Percentiles rank a stretch among this genome's conserved stretches.
phyloP scores from a whole-genome alignment of 2,888 invertebrate species.

The Abscondita cerata region DNA sequence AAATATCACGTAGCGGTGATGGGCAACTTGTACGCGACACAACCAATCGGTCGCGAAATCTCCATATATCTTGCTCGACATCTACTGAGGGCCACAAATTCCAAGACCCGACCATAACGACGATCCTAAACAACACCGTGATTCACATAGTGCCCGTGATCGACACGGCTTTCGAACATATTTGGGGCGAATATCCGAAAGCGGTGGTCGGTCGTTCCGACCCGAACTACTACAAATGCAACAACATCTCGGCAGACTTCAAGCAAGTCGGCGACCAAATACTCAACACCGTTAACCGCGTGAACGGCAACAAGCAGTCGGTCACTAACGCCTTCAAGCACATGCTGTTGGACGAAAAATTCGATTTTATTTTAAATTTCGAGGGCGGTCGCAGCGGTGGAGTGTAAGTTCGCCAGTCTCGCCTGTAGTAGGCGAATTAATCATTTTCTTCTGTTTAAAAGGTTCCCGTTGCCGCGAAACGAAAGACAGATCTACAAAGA shows the following conservation, averaged over 20 bases:
- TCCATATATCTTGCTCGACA: constrained; percentile 83
- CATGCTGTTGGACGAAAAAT: constrained; percentile 70
- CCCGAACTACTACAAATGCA: constrained; percentile 49
- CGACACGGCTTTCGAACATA: constrained; percentile 64
- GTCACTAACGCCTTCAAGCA: constrained; percentile 68
- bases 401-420: too few species aligned
- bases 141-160: constrained; percentile 81
- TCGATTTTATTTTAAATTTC: constrained; percentile 76
- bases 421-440: too few species aligned
- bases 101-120: constrained; percentile 70
- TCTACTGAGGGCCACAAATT: constrained; percentile 74
- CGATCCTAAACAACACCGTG: constrained; percentile 73
- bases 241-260: constrained; percentile 58
- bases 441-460: constrained; percentile 5
- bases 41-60: constrained; percentile 86
- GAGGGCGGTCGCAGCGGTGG: constrained; percentile 76
- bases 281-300: constrained; percentile 59
- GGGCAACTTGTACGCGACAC: constrained; percentile 82
- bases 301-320: constrained; percentile 55
- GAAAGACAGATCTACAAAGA: constrained; percentile 58
- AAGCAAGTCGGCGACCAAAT: constrained; percentile 73
- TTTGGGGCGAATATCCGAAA: constrained; percentile 57
- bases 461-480: constrained; percentile 47
- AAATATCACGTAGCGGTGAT: constrained; percentile 86
- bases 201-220: constrained; percentile 47